These are phyloP conservation scores for Eremobia ochroleuca DNA, from an alignment of 2,888 invertebrate genomes.

Conservation along the genomic window DNA sequence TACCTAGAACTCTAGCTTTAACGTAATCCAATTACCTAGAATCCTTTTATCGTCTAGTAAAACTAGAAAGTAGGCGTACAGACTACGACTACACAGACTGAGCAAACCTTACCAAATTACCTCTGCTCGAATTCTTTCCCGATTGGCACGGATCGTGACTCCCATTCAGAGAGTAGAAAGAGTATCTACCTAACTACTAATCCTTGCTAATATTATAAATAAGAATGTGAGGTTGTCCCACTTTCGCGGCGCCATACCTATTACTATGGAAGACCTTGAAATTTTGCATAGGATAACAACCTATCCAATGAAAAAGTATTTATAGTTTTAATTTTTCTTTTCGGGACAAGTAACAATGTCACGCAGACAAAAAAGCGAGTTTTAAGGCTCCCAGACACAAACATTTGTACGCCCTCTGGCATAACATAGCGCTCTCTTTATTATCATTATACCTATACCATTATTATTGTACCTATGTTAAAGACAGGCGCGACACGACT, in stretches of 20 bases:
- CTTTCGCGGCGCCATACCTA: slow-evolving; percentile 29
- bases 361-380: background rate
- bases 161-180: slow-evolving; percentile 36
- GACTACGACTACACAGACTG: slow-evolving; percentile 6
- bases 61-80: slow-evolving; percentile 34
- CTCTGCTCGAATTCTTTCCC: slow-evolving; percentile 26
- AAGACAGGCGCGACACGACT: too few relatives aligned
- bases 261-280: slow-evolving; percentile 3
- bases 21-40: slow-evolving; percentile 1
- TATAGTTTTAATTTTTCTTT: background rate
- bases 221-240: slow-evolving; percentile 31
- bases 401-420: too few relatives aligned
- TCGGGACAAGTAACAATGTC: background rate
- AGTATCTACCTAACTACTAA: slow-evolving; percentile 26
- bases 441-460: too few relatives aligned
- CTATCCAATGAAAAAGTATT: background rate
- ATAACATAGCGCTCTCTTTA: too few relatives aligned
- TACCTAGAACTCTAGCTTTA: background rate
- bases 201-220: slow-evolving; percentile 48
- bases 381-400: too few relatives aligned
- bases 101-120: slow-evolving; percentile 30
- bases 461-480: too few relatives aligned
- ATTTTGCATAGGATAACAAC: slow-evolving; percentile 2
- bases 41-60: slow-evolving; percentile 17
- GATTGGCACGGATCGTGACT: slow-evolving; percentile 51